Evolutionary conservation across 2,113 vertebrate genomes (phyloP), one percentile per base, ranked within the genome.

Genomic region (Lanius ludovicianus): DNA sequence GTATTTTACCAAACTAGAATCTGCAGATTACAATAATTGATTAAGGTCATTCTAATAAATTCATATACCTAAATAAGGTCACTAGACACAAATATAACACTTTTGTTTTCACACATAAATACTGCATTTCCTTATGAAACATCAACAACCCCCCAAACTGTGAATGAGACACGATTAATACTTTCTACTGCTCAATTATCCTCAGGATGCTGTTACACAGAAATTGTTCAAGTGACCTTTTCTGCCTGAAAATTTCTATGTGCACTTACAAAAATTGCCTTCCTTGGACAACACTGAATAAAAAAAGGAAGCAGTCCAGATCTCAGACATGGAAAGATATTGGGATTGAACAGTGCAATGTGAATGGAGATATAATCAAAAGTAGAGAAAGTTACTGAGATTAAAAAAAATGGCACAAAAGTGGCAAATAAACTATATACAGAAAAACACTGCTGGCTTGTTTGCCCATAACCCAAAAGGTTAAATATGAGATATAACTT

Each of bases 381-480:
- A 33, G 11, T 3, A 41, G 60, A 25, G 49, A 30, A 71, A 63
- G 13, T 55, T 35, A 41, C 10, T 33, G n/a, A 47, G 60, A 46
- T 0, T 28, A 15, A 42, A 35, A 35, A 39, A 55, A 24, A 31
- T 2, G 3, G 4, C 20, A 57, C 3, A 1, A 37, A 37, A 6
- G 37, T 22, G 46, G 21, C 17, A 78, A 39, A 24, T 64, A 56
- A 83, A 47, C 12, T 10, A 6, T 3, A 25, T 0, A 44, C 1
- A 4, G 21, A 6, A 69, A 60, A 91, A 2, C 23, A 39, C 9
- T 27, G 31, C 25, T 50, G 59, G 13, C 2, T 42, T 68, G 33
- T 50, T 76, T 76, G 31, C 21, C 37, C 16, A 30, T 9, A 55
- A 37, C 4, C 30, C 71, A 41, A 63, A 83, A 65, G 11, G 9